phyloP scores from a whole-genome alignment of 2,113 vertebrate genomes.

The Chrysochloris asiatica region DNA sequence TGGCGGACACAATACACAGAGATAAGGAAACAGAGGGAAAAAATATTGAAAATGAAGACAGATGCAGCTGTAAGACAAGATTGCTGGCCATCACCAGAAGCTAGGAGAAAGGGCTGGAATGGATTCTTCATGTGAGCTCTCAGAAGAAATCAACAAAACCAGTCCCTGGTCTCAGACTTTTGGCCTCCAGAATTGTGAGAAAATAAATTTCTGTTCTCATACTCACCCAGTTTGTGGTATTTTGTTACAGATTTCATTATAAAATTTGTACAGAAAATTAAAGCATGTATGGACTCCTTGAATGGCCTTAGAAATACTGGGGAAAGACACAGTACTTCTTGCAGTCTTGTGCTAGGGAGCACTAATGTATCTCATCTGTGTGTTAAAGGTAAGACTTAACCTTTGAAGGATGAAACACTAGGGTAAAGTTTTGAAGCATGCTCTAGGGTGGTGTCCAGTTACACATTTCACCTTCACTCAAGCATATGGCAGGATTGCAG shows the following conservation, averaged over 20 bases:
- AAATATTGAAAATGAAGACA: neutral
- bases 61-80: neutral
- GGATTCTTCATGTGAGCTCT: neutral
- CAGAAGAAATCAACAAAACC: neutral
- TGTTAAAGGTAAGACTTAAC: too few relatives aligned
- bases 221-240: neutral
- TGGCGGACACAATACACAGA: neutral
- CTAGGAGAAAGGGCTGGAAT: neutral
- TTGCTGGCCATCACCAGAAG: neutral
- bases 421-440: neutral
- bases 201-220: neutral
- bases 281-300: too few relatives aligned
- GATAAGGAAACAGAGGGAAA: neutral
- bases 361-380: neutral
- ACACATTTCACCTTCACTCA: neutral
- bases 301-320: neutral
- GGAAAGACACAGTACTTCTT: neutral
- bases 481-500: fast-evolving
- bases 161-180: neutral
- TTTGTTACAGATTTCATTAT: neutral
- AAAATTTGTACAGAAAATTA: too few relatives aligned
- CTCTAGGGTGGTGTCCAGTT: neutral
- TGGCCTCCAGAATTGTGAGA: neutral
- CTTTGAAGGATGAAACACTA: neutral
- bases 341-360: fast-evolving